These are phyloP conservation scores for Teleiodes luculella DNA, from an alignment of 2,888 invertebrate genomes.

Conservation along the genomic window DNA sequence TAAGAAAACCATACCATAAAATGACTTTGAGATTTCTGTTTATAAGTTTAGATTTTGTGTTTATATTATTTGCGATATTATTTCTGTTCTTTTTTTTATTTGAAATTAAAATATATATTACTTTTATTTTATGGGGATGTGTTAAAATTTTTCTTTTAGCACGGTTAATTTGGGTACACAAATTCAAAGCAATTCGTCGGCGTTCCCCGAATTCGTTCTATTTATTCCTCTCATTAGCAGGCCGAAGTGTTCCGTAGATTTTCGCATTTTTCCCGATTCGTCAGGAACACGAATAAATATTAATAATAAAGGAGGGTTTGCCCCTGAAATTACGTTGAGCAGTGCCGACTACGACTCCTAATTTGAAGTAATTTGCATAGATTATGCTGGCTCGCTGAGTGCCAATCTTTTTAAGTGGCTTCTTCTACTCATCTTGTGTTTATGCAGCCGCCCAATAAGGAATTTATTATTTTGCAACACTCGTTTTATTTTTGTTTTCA, in stretches of 20 bases:
- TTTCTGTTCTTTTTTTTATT: too few species aligned
- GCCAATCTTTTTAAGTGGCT: conserved; percentile 79
- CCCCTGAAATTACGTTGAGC: conserved; percentile 69
- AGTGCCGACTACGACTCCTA: conserved; percentile 74
- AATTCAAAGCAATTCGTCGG: neutral
- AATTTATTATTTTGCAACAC: conserved; percentile 59
- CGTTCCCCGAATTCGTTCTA: conserved; percentile 30
- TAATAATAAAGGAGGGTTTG: conserved; percentile 77
- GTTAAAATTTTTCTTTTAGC: neutral
- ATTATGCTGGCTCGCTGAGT: conserved; percentile 78
- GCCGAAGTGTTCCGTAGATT: conserved; percentile 57
- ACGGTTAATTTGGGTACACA: neutral
- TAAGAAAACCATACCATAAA: too few species aligned
- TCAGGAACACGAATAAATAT: conserved; percentile 73
- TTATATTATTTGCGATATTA: too few species aligned
- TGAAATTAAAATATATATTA: too few species aligned
- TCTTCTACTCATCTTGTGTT: conserved; percentile 73
- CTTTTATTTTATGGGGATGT: too few species aligned
- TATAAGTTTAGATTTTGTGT: too few species aligned
- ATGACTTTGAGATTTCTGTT: too few species aligned
- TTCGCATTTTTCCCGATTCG: conserved; percentile 57
- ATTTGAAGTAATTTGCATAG: conserved; percentile 78
- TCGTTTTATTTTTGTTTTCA: conserved; percentile 4
- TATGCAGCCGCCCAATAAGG: conserved; percentile 60
- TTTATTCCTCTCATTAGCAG: conserved; percentile 65